Evolutionary conservation across 1,140 invertebrate genomes (phyloP).

Genomic region (Bilobella aurantiaca): DNA sequence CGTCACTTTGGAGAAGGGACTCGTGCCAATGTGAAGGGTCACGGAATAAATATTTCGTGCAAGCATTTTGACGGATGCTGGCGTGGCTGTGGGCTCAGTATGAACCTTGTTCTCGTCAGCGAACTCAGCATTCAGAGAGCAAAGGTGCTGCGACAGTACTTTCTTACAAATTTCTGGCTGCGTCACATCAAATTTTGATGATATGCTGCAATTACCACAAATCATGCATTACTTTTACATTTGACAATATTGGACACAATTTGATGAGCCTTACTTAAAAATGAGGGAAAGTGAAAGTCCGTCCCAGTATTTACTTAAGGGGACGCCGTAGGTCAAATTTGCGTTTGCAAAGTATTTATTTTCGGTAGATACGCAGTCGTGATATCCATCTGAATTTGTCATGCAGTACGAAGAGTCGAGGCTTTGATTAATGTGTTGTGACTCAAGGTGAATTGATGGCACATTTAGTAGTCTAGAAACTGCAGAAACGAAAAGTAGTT

Average conservation of each 20-base stretch:
- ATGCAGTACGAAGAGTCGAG: slow-evolving; percentile 27
- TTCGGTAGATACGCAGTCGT: slow-evolving; percentile 31
- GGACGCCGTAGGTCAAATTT: slow-evolving; percentile 29
- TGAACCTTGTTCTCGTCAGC: slow-evolving; percentile 20
- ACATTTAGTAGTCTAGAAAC: slow-evolving; percentile 26
- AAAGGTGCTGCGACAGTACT: slow-evolving; percentile 15
- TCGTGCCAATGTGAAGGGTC: slow-evolving; percentile 19
- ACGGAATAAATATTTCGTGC: slow-evolving; percentile 25
- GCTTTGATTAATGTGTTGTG: slow-evolving; percentile 28
- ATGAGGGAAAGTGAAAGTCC: slow-evolving; percentile 23
- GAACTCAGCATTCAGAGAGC: slow-evolving; percentile 4
- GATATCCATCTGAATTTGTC: slow-evolving; percentile 25
- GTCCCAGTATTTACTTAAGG: slow-evolving; percentile 30
- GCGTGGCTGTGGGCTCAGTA: background rate
- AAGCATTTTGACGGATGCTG: background rate
- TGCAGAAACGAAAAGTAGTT: background rate
- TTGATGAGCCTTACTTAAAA: slow-evolving; percentile 34
- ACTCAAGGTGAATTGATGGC: slow-evolving; percentile 27
- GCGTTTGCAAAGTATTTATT: slow-evolving; percentile 28
- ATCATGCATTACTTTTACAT: too few species aligned
- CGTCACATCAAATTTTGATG: slow-evolving; percentile 25
- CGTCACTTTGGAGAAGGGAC: slow-evolving; percentile 24
- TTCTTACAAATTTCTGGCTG: slow-evolving; percentile 23
- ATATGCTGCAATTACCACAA: slow-evolving; percentile 29
- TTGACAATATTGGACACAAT: too few species aligned